A percentile compares a stretch with the other conserved stretches of the same genome.
Evolutionary conservation across 2,888 invertebrate genomes (phyloP).

Genomic region (Gnatocerus cornutus): DNA sequence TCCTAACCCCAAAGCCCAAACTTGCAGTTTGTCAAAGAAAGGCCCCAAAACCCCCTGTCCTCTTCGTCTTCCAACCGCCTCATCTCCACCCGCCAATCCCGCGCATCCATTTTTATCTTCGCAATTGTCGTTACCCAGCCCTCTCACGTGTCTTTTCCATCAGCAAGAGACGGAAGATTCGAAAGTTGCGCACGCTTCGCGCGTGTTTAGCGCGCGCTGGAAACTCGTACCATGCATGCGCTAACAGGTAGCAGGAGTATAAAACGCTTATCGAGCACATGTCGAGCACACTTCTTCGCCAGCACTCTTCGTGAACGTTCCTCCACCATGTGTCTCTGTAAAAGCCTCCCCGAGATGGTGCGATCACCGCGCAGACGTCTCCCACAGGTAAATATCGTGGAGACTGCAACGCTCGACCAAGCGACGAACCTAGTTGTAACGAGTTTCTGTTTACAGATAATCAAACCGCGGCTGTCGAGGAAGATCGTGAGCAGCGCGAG

Average conservation of each 20-base stretch:
- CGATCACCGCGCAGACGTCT: constrained; percentile 72
- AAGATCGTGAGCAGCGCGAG: constrained; percentile 75
- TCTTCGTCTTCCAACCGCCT: neutral
- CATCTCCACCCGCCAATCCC: neutral
- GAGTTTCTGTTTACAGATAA: constrained; percentile 70
- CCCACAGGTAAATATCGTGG: constrained; percentile 70
- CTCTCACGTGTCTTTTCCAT: constrained; percentile 38
- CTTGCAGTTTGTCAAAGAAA: too few species aligned
- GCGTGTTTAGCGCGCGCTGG: constrained; percentile 70
- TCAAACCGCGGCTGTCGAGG: constrained; percentile 75
- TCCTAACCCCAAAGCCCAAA: too few species aligned
- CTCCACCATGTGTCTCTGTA: constrained; percentile 73
- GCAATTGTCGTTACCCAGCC: constrained; percentile 50
- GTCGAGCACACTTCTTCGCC: constrained; percentile 63
- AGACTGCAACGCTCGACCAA: constrained; percentile 47
- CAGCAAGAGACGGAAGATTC: constrained; percentile 41
- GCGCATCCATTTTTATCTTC: neutral
- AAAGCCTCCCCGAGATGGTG: constrained; percentile 68
- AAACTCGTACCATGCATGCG: constrained; percentile 62
- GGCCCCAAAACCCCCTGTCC: too few species aligned
- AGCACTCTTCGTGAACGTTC: constrained; percentile 30
- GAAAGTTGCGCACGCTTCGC: constrained; percentile 64
- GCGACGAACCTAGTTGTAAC: constrained; percentile 35
- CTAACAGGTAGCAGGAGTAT: constrained; percentile 59
- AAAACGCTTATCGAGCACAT: constrained; percentile 62